These are phyloP conservation scores for Saturnia japonica DNA, from an alignment of 2,888 invertebrate genomes.

Conservation along the genomic window DNA sequence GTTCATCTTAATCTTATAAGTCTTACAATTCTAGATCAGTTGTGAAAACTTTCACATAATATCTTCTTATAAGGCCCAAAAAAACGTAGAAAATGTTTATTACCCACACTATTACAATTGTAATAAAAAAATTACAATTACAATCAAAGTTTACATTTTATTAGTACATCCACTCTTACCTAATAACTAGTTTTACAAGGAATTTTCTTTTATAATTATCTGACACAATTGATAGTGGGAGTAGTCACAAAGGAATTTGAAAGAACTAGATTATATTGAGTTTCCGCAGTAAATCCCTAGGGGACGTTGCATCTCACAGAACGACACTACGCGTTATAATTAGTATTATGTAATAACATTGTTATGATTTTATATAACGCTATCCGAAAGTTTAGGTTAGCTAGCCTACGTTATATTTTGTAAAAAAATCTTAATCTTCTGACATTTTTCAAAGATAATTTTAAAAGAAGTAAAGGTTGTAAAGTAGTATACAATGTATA, in stretches of 20 bases:
- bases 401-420: background rate
- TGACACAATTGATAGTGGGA: conserved; percentile 69
- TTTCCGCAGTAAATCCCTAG: conserved; percentile 37
- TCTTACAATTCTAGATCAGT: too few species aligned
- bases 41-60: too few species aligned
- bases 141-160: too few species aligned
- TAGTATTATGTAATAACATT: conserved; percentile 9
- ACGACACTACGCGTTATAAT: conserved; percentile 16
- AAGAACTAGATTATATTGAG: conserved; percentile 73
- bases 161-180: too few species aligned
- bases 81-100: too few species aligned
- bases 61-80: too few species aligned
- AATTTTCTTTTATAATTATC: conserved; percentile 70
- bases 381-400: background rate
- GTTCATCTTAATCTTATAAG: too few species aligned
- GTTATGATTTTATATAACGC: conserved; percentile 13
- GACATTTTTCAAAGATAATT: background rate
- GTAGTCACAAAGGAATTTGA: conserved; percentile 70
- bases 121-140: too few species aligned
- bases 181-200: conserved; percentile 36
- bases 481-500: too few species aligned
- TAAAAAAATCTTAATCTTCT: background rate
- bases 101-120: too few species aligned
- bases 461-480: background rate
- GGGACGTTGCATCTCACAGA: conserved; percentile 33